phyloP scores from a whole-genome alignment of 2,113 vertebrate species.

The human region GRCh38 chr6:39520001-39520500 shows the following conservation, averaged over 20 bases:
- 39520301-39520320: background rate
- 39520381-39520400: background rate
- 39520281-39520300: background rate
- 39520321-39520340: background rate
- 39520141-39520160: background rate
- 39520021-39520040: no score
- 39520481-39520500: background rate
- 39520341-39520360: background rate
- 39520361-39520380: background rate
- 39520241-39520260: background rate
- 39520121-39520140: background rate
- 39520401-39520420: background rate
- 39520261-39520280: background rate
- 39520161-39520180: background rate
- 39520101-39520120: background rate
- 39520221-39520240: background rate
- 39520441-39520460: background rate
- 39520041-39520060: no score
- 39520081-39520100: background rate
- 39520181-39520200: background rate
- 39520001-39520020: no score
- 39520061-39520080: background rate
- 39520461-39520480: background rate
- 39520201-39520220: background rate
- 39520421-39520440: background rate